Percentiles rank a stretch among this genome's conserved stretches.
phyloP scores from a whole-genome alignment of 2,797 vertebrate species.

The Poeciliopsis presidionis region DNA sequence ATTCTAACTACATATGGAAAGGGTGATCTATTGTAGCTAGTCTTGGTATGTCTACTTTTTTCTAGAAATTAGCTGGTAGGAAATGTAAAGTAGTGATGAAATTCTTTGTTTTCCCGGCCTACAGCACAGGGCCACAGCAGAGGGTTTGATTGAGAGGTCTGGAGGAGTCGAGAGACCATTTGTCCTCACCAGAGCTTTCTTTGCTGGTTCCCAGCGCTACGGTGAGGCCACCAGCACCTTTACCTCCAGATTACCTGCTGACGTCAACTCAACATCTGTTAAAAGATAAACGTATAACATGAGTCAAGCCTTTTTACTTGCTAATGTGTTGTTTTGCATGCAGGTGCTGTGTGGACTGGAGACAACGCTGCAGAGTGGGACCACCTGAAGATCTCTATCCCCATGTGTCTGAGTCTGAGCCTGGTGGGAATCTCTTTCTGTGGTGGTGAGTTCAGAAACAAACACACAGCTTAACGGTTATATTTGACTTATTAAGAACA shows the following conservation, averaged over 20 bases:
- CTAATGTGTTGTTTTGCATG: background rate
- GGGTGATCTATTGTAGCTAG: background rate
- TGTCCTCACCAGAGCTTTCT: conserved; percentile 89
- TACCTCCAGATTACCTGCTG: background rate
- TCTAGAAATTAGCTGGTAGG: background rate
- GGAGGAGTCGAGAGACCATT: conserved; percentile 89
- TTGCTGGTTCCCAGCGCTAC: conserved; percentile 92
- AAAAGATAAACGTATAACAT: background rate
- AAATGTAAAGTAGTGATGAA: background rate
- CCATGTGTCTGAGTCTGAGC: conserved; percentile 92
- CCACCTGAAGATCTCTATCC: conserved; percentile 90
- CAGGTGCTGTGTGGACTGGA: conserved; percentile 94
- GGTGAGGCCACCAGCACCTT: conserved; percentile 75
- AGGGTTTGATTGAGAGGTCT: conserved; percentile 87
- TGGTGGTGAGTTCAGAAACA: conserved; percentile 80
- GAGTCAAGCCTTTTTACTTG: too few relatives aligned
- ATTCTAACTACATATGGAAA: background rate
- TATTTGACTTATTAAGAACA: background rate
- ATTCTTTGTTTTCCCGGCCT: background rate
- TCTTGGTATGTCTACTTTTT: background rate
- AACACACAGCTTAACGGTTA: background rate
- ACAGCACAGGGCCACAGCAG: conserved; percentile 91
- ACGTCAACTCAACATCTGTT: background rate
- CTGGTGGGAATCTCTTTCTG: conserved; percentile 92
- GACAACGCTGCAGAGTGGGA: conserved; percentile 96